Base-by-base conservation (phyloP, 2,113 vertebrate species). In the Eulemur rufifrons region DNA sequence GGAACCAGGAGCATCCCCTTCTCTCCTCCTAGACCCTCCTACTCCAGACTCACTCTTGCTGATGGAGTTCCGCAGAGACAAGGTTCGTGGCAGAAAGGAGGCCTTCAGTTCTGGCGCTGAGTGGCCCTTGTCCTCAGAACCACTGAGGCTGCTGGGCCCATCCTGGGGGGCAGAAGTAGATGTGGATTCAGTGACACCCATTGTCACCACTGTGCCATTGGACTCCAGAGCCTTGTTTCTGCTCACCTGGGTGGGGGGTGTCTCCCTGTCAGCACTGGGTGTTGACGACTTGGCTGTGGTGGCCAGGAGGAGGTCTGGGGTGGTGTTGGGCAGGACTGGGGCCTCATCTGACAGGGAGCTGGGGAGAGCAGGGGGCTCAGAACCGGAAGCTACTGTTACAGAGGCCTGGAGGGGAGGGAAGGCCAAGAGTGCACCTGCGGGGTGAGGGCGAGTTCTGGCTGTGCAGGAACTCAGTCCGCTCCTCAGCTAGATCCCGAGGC, bases 61-160 rank as follows among this genome's bases (percentile, higher is more conserved):
- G 98, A 99, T 99, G 98, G 99, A 99, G 98, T 99, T 99, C 81
- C 99, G 98, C 50, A 99, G 98, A 92, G 99, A 99, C 50, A 99
- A 97, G 5, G 99, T 99, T 91, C 99, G 98, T 5, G 99, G 99
- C 96, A 99, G 98, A 93, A 99, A 98, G 77, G 98, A 98, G 97
- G 99, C 99, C 4, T 91, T 98, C 77, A 97, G 59, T 45, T 97
- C 98, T 0, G 96, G 91, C 13, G 77, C 37, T 0, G 32, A 45
- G 37, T 66, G 29, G 0, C 7, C 78, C n/a, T 37, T 87, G 61
- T 91, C 94, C 61, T 96, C 97, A 27, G 23, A 47, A 14, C 42
- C 81, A 25, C 27, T 2, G 37, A 71, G 27, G 47, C 69, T 39
- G 59, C 32, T 23, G 10, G 81, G 12, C 34, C 42, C 45, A 0